Base-by-base conservation (phyloP, 2,113 vertebrate genomes). In the Engraulis encrasicolus region DNA sequence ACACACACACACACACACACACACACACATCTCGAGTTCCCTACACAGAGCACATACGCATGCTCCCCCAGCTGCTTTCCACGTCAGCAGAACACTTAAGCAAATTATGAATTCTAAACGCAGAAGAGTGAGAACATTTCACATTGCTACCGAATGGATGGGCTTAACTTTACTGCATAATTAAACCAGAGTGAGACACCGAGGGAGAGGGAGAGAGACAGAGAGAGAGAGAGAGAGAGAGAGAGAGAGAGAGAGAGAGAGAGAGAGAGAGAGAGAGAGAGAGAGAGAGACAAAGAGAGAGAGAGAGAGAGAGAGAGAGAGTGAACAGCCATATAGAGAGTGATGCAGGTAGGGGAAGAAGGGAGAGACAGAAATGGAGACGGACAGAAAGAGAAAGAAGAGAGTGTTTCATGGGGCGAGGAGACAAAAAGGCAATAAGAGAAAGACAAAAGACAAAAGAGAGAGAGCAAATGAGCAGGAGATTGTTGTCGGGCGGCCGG, bases 51-150 rank as follows among this genome's bases (percentile, higher is more conserved):
- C 5, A 74, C 27, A 74, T 1, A 18, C 52, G 23, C 58, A 61
- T 23, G 58, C 58, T 23, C 20, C 11, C 27, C 58, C 66, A 74
- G 66, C 66, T 74, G 66, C 66, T 74, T 74, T 74, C 31, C 12
- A 74, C 66, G 66, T 74, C 66, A 74, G 23, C 66, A 31, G 14
- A 74, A 74, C 66, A 74, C 66, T 74, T 34, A 36, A 31, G 66
- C 66, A 74, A 71, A 74, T 74, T 34, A 74, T 74, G 27, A 74
- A 74, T 74, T 74, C 66, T 34, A 34, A 74, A 74, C 14, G 66
- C 66, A 74, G 27, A n/a, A 31, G 11, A 20, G 61, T 34, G 66
- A 31, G 27, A 74, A 74, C 66, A 74, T 74, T 74, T 74, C 23
- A 74, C 31, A 17, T 36, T 34, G 66, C 31, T 34, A 36, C 66